Evolutionary conservation across 2,113 vertebrate species (phyloP), one percentile per base, ranked within the genome.

Genomic region (Tamias sibiricus): DNA sequence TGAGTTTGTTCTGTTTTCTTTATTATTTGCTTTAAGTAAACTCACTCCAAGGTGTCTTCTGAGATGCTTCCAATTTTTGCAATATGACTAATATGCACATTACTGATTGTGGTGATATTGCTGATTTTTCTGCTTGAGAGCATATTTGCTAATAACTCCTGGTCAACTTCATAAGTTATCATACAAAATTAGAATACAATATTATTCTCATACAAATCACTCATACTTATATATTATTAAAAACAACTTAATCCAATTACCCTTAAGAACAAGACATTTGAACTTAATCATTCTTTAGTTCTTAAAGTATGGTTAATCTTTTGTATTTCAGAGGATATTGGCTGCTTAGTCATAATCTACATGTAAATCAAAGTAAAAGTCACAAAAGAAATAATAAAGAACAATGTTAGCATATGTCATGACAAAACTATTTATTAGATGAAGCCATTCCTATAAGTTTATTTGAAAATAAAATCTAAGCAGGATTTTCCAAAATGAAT

Each of bases 391-490:
- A 47, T 54, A 80, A 14, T 82, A 77, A 91, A 79, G 22, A 86
- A 59, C 2, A 59, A 30, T 7, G 0, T 30, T 28, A 71, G 1
- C 30, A 37, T 13, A 59, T 66, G 1, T 37, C 49, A 68, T 14
- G 96, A 40, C 47, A 87, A 90, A 92, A 14, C 0, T 91, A 59
- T 69, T 76, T 85, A 76, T 75, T 85, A 77, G 71, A 68, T 1
- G 68, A 84, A 76, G 17, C 6, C 7, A 71, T 52, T 22, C 8
- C 2, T 66, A 37, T 0, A 14, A 86, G 88, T 94, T 87, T 57
- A 52, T 7, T 96, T 76, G 72, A 59, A 97, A 87, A 66, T 66
- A 52, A 81, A 93, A 80, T 90, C 84, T 82, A n/a, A 44, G 24
- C 37, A 96, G 22, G 44, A 8, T 77, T 54, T 57, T 28, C 13